Percentiles rank a stretch among this genome's conserved stretches.
phyloP scores from a whole-genome alignment of 2,797 vertebrate species.

The Syngnathus acus region DNA sequence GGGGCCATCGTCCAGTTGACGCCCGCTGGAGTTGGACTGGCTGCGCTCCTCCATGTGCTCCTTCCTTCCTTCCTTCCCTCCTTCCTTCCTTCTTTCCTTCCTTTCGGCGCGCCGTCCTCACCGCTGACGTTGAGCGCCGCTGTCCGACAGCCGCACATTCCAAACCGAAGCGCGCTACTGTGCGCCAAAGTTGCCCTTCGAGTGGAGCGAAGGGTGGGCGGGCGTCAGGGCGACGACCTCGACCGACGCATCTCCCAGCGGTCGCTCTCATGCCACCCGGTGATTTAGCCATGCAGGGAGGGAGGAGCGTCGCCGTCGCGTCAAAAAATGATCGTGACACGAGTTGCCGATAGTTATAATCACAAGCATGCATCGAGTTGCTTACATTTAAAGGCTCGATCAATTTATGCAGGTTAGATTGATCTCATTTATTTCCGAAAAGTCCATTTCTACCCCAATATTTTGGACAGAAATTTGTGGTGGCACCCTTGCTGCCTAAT shows the following conservation, averaged over 20 bases:
- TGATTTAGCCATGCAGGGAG: background rate
- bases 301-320: too few relatives aligned
- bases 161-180: background rate
- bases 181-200: background rate
- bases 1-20: constrained; percentile 44
- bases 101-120: background rate
- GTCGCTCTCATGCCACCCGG: background rate
- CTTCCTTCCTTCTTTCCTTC: background rate
- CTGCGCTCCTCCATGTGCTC: constrained; percentile 23
- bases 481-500: background rate
- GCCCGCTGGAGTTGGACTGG: constrained; percentile 50
- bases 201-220: background rate
- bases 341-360: background rate
- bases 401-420: background rate
- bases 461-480: background rate
- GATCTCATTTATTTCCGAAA: background rate
- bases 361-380: background rate
- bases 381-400: rapidly evolving
- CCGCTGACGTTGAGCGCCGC: constrained; percentile 4
- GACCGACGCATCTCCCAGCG: background rate
- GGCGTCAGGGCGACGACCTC: background rate
- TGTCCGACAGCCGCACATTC: constrained; percentile 1
- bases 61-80: background rate
- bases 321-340: background rate
- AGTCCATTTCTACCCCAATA: background rate